Percentiles rank a stretch among this genome's conserved stretches.
Conservation (phyloP, 1,140 invertebrate species). For the Anthonomus grandis region DNA sequence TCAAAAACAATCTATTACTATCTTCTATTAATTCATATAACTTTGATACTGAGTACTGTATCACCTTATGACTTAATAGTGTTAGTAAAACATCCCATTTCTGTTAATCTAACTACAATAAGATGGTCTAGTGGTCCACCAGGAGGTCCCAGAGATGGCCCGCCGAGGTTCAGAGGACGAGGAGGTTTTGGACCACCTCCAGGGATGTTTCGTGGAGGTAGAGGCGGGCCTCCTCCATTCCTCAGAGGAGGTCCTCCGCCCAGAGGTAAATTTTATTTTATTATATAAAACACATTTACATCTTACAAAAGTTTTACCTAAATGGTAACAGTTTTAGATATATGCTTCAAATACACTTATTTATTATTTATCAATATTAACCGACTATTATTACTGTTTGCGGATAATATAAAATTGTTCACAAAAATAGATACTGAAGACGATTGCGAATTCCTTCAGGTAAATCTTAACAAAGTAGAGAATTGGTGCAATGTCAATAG, state of each 20-base stretch:
- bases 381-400: neutral
- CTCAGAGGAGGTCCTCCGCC: conserved; percentile 51
- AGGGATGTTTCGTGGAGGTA: conserved; percentile 53
- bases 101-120: neutral
- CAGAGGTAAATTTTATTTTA: conserved; percentile 53
- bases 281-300: conserved; percentile 31
- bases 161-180: conserved; percentile 61
- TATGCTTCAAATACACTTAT: neutral
- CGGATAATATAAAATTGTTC: neutral
- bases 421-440: neutral
- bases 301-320: neutral
- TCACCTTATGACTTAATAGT: conserved; percentile 6
- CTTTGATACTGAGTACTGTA: conserved; percentile 29
- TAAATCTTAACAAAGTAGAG: no score
- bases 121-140: conserved; percentile 10
- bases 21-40: neutral
- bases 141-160: conserved; percentile 42
- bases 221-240: conserved; percentile 59
- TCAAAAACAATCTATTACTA: neutral
- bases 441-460: no score
- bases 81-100: neutral
- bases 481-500: no score
- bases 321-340: neutral
- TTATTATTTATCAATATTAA: neutral
- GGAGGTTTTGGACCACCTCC: conserved; percentile 67